Conservation (phyloP, 1,140 invertebrate genomes). For the Drosophila asahinai region DNA sequence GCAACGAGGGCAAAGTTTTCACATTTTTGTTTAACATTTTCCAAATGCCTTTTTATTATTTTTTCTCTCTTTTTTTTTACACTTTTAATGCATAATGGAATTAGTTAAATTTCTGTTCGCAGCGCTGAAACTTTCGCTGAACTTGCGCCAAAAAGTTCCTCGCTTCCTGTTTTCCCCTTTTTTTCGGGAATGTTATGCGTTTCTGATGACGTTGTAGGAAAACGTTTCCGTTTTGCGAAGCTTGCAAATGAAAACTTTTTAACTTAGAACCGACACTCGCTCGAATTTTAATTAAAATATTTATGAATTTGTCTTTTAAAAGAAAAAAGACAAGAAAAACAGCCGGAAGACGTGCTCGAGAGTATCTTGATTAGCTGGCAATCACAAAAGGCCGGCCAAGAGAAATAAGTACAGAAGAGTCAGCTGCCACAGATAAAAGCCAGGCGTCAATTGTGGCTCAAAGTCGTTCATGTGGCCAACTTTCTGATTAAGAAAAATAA, state of each 20-base stretch:
- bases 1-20: slow-evolving; percentile 72
- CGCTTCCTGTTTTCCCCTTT: slow-evolving; percentile 52
- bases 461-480: slow-evolving; percentile 40
- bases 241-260: slow-evolving; percentile 67
- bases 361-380: slow-evolving; percentile 59
- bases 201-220: slow-evolving; percentile 71
- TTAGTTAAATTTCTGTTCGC: slow-evolving; percentile 75
- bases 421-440: slow-evolving; percentile 32
- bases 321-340: slow-evolving; percentile 31
- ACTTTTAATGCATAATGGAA: slow-evolving; percentile 72
- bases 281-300: slow-evolving; percentile 78
- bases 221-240: slow-evolving; percentile 55
- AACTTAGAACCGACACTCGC: slow-evolving; percentile 72
- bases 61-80: slow-evolving; percentile 14
- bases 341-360: slow-evolving; percentile 17
- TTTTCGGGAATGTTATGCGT: slow-evolving; percentile 65
- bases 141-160: slow-evolving; percentile 71
- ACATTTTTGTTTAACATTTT: slow-evolving; percentile 78
- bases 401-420: slow-evolving; percentile 20
- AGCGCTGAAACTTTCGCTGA: slow-evolving; percentile 70
- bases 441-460: slow-evolving; percentile 51
- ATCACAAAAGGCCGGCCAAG: slow-evolving; percentile 25
- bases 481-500: slow-evolving; percentile 68
- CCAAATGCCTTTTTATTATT: slow-evolving; percentile 43
- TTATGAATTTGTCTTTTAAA: slow-evolving; percentile 68